These are phyloP conservation scores for Lepus townsendii DNA, from an alignment of 2,797 vertebrate species.

Conservation along the genomic window DNA sequence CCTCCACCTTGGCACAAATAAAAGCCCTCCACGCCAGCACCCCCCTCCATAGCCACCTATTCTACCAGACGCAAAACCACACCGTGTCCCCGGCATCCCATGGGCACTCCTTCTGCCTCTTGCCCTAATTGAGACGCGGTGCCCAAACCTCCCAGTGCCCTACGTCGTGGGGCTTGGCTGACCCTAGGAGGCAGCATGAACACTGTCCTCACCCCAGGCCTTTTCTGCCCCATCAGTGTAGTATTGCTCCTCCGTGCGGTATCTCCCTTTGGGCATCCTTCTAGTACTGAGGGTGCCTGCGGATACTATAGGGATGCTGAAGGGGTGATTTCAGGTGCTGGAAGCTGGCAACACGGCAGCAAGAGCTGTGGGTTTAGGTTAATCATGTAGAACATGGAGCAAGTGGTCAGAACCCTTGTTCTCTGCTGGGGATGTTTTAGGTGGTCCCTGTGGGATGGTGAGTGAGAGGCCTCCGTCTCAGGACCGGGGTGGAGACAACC, in stretches of 20 bases:
- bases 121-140: neutral
- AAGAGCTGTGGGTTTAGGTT: neutral
- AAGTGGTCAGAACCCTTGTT: neutral
- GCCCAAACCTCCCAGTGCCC: neutral
- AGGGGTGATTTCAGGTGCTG: neutral
- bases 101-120: neutral
- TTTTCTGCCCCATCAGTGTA: neutral
- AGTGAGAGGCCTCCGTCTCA: neutral
- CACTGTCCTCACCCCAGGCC: neutral
- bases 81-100: neutral
- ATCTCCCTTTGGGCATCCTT: neutral
- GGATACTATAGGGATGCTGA: neutral
- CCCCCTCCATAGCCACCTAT: rapidly evolving
- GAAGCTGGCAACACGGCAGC: neutral
- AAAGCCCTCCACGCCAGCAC: neutral
- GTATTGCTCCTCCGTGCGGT: neutral
- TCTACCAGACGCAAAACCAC: neutral
- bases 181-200: neutral
- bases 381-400: neutral
- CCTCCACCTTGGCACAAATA: too few relatives aligned
- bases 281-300: neutral
- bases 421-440: neutral
- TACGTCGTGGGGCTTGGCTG: neutral
- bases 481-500: neutral
- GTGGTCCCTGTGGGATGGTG: too few relatives aligned